Conservation (phyloP, 2,888 invertebrate genomes). For the Drosophila nr. perissopoda region DNA sequence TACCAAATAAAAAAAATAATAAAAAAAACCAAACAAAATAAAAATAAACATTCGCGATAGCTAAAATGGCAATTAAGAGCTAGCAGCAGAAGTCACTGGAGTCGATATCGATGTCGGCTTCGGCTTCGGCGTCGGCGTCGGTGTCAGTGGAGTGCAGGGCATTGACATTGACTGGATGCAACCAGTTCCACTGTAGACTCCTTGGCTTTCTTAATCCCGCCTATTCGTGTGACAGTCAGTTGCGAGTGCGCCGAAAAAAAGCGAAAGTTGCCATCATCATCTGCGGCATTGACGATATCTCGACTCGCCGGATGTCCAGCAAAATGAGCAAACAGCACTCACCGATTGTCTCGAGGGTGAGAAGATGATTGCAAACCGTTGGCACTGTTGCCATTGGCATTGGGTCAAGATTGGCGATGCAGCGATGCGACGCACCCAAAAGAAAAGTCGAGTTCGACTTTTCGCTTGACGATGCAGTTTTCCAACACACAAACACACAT, state of each 20-base stretch:
- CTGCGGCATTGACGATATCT: constrained; percentile 28
- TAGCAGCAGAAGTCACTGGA: constrained; percentile 45
- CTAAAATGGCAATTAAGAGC: constrained; percentile 53
- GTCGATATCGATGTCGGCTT: not conserved
- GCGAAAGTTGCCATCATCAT: constrained; percentile 60
- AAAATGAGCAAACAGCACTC: not conserved
- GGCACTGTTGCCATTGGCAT: constrained; percentile 16
- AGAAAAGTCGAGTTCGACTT: constrained; percentile 41
- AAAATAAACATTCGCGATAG: constrained; percentile 27
- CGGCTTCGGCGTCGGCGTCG: constrained; percentile 11
- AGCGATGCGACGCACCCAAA: constrained; percentile 31
- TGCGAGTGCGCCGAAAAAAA: constrained; percentile 48
- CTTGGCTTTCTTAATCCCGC: constrained; percentile 62
- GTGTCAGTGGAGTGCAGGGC: constrained; percentile 40
- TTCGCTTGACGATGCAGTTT: constrained; percentile 31
- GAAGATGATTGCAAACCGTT: constrained; percentile 3
- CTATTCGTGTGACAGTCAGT: constrained; percentile 51
- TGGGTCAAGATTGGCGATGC: constrained; percentile 39
- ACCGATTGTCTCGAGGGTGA: constrained; percentile 4
- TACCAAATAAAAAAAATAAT: constrained; percentile 7
- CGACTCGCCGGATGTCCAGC: constrained; percentile 56
- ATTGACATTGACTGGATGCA: constrained; percentile 51
- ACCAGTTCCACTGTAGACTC: constrained; percentile 38
- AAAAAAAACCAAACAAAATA: constrained; percentile 13
- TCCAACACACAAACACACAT: constrained; percentile 6